Evolutionary conservation across 2,113 vertebrate species (phyloP).

Genomic region (Polyodon spathula): DNA sequence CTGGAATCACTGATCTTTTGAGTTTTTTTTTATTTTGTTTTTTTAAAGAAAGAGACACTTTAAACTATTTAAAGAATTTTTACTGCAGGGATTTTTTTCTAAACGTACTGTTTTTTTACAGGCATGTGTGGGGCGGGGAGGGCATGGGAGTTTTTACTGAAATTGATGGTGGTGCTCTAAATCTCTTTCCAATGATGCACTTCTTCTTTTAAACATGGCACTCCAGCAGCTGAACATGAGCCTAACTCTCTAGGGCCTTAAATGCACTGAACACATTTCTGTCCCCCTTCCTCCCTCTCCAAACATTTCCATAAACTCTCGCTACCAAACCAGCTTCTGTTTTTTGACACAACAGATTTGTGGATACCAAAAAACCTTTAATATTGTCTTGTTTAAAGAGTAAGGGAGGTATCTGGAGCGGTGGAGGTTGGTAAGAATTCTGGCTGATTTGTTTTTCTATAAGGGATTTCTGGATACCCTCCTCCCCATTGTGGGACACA

Average conservation of each 20-base stretch:
- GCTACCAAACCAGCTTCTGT: no score
- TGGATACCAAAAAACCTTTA: no score
- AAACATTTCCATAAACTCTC: neutral
- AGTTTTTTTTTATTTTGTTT: neutral
- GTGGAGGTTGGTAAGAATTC: no score
- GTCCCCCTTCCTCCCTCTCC: neutral
- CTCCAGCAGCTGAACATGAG: constrained; percentile 40
- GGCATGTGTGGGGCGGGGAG: constrained; percentile 45
- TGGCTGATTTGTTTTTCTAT: no score
- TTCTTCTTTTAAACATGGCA: constrained; percentile 36
- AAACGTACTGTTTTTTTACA: constrained; percentile 35
- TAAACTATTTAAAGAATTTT: constrained; percentile 45
- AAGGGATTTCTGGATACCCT: no score
- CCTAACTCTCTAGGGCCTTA: constrained; percentile 43
- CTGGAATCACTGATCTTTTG: constrained; percentile 80
- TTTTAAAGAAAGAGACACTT: constrained; percentile 18
- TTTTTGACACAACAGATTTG: no score
- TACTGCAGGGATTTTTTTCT: constrained; percentile 91
- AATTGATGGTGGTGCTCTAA: constrained; percentile 78
- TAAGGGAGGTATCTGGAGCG: no score
- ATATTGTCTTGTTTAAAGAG: no score
- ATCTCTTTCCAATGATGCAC: constrained; percentile 64
- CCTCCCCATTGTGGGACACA: no score
- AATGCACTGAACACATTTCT: constrained; percentile 4
- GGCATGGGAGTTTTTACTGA: constrained; percentile 42